These are phyloP conservation scores for Melanotaenia nigrans DNA, from an alignment of 2,797 vertebrate species.

Conservation along the genomic window DNA sequence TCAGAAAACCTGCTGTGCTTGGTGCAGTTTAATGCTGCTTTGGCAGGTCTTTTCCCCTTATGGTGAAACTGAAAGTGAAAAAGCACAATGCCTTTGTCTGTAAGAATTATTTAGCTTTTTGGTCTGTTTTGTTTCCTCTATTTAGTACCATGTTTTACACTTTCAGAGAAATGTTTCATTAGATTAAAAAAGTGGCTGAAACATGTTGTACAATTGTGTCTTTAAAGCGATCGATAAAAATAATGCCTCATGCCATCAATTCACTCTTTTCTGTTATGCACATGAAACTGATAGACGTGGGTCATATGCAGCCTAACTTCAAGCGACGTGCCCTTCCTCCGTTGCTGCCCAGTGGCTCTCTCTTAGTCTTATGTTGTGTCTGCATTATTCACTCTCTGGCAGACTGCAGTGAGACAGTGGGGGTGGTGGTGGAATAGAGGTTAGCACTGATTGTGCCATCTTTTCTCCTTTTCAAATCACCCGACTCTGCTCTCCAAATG, in stretches of 20 bases:
- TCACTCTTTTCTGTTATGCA: conserved; percentile 1
- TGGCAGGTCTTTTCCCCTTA: conserved; percentile 33
- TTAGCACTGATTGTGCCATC: conserved; percentile 67
- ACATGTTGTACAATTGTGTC: background rate
- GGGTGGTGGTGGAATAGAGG: conserved; percentile 35
- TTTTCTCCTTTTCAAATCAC: conserved; percentile 73
- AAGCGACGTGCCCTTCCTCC: conserved; percentile 17
- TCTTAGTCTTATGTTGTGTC: conserved; percentile 32
- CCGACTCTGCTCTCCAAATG: conserved; percentile 60
- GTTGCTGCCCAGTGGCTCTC: conserved; percentile 26
- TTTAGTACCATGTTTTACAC: background rate
- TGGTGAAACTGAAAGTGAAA: conserved; percentile 18
- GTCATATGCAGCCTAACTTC: conserved; percentile 25
- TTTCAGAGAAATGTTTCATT: background rate
- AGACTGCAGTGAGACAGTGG: conserved; percentile 49
- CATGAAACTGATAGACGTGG: conserved; percentile 5
- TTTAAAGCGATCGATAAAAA: background rate
- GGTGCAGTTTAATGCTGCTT: conserved; percentile 43
- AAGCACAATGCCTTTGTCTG: conserved; percentile 14
- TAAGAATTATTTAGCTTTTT: background rate
- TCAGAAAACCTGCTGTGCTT: conserved; percentile 26
- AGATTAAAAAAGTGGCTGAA: background rate
- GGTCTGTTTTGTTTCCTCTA: background rate
- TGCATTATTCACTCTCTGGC: conserved; percentile 54
- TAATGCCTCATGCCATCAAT: conserved; percentile 4